Percentiles rank a stretch among this genome's conserved stretches.
Conservation (phyloP, 2,113 vertebrate genomes). For the Marmota monax region DNA sequence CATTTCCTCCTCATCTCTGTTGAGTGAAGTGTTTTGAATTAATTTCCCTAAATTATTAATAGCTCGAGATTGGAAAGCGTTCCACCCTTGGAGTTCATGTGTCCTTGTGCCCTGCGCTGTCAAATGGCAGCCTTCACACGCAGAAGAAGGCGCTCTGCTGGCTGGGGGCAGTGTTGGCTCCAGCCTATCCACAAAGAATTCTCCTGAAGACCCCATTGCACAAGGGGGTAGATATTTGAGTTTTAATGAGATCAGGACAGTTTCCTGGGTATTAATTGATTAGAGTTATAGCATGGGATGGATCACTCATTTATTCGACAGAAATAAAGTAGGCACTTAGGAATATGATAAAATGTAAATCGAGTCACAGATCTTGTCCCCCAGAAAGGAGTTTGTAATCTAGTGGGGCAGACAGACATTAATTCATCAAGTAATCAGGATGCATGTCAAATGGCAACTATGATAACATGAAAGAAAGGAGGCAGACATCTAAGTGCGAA, state of each 20-base stretch:
- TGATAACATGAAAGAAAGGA: background rate
- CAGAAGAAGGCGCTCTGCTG: slow-evolving; percentile 31
- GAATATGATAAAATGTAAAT: background rate
- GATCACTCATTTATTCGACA: background rate
- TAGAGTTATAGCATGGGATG: background rate
- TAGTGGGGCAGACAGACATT: background rate
- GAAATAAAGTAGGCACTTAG: background rate
- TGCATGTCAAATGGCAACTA: background rate
- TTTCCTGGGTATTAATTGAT: slow-evolving; percentile 22
- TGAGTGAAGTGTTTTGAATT: slow-evolving; percentile 89
- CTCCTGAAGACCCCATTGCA: slow-evolving; percentile 73
- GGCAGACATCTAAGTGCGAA: background rate
- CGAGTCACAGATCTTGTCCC: background rate
- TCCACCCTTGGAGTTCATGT: slow-evolving; percentile 81
- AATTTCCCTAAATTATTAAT: slow-evolving; percentile 90
- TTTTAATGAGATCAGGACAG: slow-evolving; percentile 16
- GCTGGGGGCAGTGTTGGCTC: slow-evolving; percentile 77
- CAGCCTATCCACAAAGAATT: slow-evolving; percentile 62
- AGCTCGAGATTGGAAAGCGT: slow-evolving; percentile 85
- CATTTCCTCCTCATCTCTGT: slow-evolving; percentile 82
- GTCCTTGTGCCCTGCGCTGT: slow-evolving; percentile 73
- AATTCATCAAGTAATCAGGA: background rate
- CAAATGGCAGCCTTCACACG: slow-evolving; percentile 76
- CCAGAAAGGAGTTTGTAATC: background rate
- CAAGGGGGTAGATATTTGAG: slow-evolving; percentile 67